Evolutionary conservation across 2,888 invertebrate species (phyloP).

Genomic region (Harmothoe impar): DNA sequence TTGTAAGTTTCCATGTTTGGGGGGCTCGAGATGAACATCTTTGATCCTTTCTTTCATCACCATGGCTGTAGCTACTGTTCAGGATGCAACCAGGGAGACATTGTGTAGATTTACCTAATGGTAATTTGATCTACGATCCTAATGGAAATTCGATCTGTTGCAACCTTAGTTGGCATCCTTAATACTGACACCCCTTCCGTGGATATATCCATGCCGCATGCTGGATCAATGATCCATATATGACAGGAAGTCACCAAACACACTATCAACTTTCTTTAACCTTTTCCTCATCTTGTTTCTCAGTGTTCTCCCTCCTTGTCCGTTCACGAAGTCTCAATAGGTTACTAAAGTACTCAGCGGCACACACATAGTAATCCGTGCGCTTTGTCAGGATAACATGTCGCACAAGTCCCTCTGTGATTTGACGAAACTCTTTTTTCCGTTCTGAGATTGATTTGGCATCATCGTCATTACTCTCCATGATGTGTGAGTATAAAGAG

Average conservation of each 20-base stretch:
- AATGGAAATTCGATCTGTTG: too few species aligned
- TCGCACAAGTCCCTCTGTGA: constrained; percentile 30
- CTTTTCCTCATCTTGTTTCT: background rate
- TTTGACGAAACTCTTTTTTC: background rate
- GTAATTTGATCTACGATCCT: too few species aligned
- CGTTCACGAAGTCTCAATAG: background rate
- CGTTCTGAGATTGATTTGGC: background rate
- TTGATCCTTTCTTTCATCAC: too few species aligned
- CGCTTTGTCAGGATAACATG: constrained; percentile 39
- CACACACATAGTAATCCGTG: constrained; percentile 42
- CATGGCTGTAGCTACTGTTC: too few species aligned
- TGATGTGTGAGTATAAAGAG: background rate
- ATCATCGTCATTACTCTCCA: background rate
- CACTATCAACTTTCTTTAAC: background rate
- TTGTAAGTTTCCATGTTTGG: too few species aligned
- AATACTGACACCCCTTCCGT: too few species aligned
- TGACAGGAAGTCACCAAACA: background rate
- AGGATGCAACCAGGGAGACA: too few species aligned
- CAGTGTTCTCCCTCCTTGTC: background rate
- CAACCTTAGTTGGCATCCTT: too few species aligned
- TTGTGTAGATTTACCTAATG: too few species aligned
- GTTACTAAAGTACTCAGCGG: constrained; percentile 25
- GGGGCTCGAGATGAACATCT: too few species aligned
- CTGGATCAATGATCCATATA: too few species aligned
- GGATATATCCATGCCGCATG: too few species aligned